Base-by-base conservation (phyloP, 2,113 vertebrate genomes). In the Lycocorax pyrrhopterus region DNA sequence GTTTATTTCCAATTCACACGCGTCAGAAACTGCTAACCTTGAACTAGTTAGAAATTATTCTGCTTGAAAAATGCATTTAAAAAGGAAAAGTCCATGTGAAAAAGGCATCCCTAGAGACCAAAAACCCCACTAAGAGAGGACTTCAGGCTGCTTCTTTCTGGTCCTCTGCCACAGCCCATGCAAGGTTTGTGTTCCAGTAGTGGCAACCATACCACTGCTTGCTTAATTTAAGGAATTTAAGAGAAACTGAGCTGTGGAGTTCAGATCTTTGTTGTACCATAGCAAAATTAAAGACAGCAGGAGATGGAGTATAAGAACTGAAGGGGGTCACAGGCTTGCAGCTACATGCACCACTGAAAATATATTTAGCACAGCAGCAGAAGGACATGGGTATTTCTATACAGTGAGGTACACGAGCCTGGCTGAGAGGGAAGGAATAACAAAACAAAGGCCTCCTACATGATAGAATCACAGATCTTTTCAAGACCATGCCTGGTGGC, bases 391-490 rank as follows among this genome's bases (percentile, higher is more conserved):
- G 3, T 33, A 19, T 78, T 87, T 68, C 84, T 76, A 3, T 47
- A 17, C 51, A 56, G 43, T 10, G 29, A 72, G 7, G 11, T 59
- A 71, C 16, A 16, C 19, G 30, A 79, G 20, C 6, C 7, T 79
- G 32, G 1, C 17, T 51, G 18, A 35, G 66, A 79, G 7, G 6
- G 8, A 64, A 87, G n/a, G 8, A 89, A 7, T 33, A 76, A 35
- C 1, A 68, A 10, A n/a, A 21, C 4, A 0, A 6, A 43, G 10
- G 49, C 37, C 9, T 73, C 46, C 26, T 60, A 10, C 1, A 1
- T 16, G 20, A 9, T 20, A 60, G 27, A 78, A 51, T 47, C 39
- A 67, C n/a, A 63, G 16, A 69, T 16, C 1, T 56, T 87, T 93
- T 58, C n/a, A 46, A 74, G 19, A 84, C 2, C 6, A 16, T 47